Conservation (phyloP, 2,113 vertebrate species). For the Triplophysa rosa region DNA sequence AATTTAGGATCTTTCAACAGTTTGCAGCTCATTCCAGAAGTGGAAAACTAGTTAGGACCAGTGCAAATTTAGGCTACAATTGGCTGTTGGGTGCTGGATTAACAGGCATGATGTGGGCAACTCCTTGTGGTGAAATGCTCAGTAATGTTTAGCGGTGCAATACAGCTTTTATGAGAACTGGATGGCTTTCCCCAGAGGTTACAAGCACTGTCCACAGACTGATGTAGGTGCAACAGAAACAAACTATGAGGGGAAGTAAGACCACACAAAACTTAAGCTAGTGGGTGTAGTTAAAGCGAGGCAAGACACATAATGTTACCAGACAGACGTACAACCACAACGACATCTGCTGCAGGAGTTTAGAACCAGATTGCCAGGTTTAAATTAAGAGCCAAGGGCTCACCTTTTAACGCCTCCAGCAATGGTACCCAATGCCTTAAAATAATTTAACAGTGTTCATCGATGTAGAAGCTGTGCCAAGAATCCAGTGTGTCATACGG, state of each 20-base stretch:
- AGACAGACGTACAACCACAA: slow-evolving; percentile 34
- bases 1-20: background rate
- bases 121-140: slow-evolving; percentile 27
- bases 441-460: background rate
- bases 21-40: background rate
- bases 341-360: slow-evolving; percentile 6
- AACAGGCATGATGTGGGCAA: slow-evolving; percentile 23
- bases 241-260: slow-evolving; percentile 22
- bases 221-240: slow-evolving; percentile 33
- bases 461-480: background rate
- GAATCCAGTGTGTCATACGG: background rate
- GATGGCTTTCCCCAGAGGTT: slow-evolving; percentile 34
- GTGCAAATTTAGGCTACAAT: background rate
- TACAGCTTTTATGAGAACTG: slow-evolving; percentile 32
- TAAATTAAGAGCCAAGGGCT: slow-evolving; percentile 1
- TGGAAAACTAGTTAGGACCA: background rate
- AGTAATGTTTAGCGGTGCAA: slow-evolving; percentile 13
- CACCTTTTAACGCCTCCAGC: background rate
- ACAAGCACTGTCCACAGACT: slow-evolving; percentile 12
- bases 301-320: slow-evolving; percentile 33
- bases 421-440: background rate
- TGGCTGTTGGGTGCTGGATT: slow-evolving; percentile 7
- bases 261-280: slow-evolving; percentile 41
- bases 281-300: slow-evolving; percentile 33
- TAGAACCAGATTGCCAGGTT: slow-evolving; percentile 5